These are phyloP conservation scores for Diachasmimorpha longicaudata DNA, from an alignment of 1,140 invertebrate genomes.

Conservation along the genomic window DNA sequence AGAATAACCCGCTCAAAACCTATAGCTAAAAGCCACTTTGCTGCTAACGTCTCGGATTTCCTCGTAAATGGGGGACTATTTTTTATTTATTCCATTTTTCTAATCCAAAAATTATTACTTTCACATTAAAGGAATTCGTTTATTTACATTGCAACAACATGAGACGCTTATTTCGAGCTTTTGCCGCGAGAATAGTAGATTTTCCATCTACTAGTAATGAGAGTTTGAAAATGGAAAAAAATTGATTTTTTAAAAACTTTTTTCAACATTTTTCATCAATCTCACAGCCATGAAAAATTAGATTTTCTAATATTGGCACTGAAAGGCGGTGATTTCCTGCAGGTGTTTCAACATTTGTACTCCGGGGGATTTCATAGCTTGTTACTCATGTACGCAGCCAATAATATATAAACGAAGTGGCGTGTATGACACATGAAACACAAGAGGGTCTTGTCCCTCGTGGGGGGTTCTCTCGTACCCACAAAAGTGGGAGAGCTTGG, in stretches of 20 bases:
- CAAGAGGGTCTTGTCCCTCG: conserved; percentile 24
- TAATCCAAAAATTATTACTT: too few relatives aligned
- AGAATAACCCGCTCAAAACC: conserved; percentile 47
- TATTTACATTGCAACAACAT: too few relatives aligned
- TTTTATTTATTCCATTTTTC: too few relatives aligned
- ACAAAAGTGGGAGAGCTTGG: conserved; percentile 11
- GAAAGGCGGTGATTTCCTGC: conserved; percentile 61
- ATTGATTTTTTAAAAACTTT: too few relatives aligned
- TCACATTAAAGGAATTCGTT: too few relatives aligned
- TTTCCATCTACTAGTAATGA: too few relatives aligned
- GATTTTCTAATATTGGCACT: conserved; percentile 59
- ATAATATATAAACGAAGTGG: conserved; percentile 37
- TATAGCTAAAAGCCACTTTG: conserved; percentile 53
- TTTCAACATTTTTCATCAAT: too few relatives aligned
- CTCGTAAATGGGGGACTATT: not conserved
- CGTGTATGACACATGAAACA: conserved; percentile 58
- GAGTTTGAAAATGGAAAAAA: too few relatives aligned
- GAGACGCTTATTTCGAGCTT: too few relatives aligned
- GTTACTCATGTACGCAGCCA: conserved; percentile 14
- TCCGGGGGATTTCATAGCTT: not conserved
- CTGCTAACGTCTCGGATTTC: conserved; percentile 33
- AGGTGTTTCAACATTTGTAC: conserved; percentile 47
- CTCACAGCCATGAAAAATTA: not conserved
- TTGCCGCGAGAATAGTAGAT: too few relatives aligned
- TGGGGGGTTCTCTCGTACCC: not conserved